Evolutionary conservation across 2,797 vertebrate genomes (phyloP).

Genomic region (Mus minutoides): DNA sequence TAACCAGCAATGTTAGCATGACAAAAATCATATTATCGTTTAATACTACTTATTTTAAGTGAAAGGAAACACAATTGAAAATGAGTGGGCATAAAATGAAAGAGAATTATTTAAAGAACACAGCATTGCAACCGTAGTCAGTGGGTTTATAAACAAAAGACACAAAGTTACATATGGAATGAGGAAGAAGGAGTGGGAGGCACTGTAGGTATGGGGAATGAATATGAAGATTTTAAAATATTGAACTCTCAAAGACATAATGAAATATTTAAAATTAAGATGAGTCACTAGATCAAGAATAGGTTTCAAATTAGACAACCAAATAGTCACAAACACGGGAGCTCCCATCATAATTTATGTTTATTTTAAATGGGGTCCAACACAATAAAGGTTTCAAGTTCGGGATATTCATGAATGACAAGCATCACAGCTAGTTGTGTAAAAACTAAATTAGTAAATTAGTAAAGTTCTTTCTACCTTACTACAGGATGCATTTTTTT

Average conservation of each 20-base stretch:
- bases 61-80: background rate
- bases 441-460: background rate
- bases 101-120: background rate
- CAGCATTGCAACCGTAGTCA: background rate
- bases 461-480: background rate
- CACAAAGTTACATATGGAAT: background rate
- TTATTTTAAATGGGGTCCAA: background rate
- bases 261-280: background rate
- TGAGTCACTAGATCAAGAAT: background rate
- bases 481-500: rapidly evolving
- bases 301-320: background rate
- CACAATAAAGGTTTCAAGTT: background rate
- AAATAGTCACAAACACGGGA: background rate
- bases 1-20: conserved; percentile 28
- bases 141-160: background rate
- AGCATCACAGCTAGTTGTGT: background rate
- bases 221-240: background rate
- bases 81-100: background rate
- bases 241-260: background rate
- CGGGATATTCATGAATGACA: background rate
- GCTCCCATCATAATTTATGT: background rate
- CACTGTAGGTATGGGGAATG: no score
- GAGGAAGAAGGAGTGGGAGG: no score
- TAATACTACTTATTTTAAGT: background rate
- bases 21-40: background rate